Evolutionary conservation across 1,140 invertebrate genomes (phyloP), one percentile per base, ranked within the genome.

Genomic region (Papilio helenus): DNA sequence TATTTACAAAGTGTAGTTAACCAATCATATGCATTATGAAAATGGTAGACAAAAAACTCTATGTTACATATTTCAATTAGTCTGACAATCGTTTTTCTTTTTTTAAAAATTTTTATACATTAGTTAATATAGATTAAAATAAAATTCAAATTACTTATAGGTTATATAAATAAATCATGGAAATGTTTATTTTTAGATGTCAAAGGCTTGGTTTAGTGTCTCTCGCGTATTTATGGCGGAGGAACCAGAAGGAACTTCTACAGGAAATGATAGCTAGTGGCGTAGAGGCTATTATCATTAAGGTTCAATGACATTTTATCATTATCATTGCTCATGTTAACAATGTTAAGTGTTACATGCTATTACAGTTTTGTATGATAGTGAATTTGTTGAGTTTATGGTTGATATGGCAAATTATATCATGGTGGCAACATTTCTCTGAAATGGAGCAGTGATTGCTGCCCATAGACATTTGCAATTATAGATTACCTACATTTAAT

Each of bases 261-360:
- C 96, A 98, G 94, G 99, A 99, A 95, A 99, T 99, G 99, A 98
- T 99, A 90, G 96, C 97, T 85, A 98, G 97, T 94, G 97, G 97
- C 85, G 96, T 99, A 81, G 96, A 99, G 91, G 99, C 99, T 61
- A 97, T 99, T 84, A 95, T 99, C 42, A 99, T 99, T 76, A 99
- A 99, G 97, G 94, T 95, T 82, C 73, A 72, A 81, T 79, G 72
- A 80, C 79, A 73, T 72, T 61, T 73, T 82, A 61, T 72, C 42
- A 68, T 76, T 55, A 76, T 76, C 29, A 39, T 76, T 34, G 49
- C 49, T 76, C 23, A 49, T 74, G 42, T 26, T 51, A 73, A 73
- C 44, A 72, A 39, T 39, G 34, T 39, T 39, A 39, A 7, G 34
- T 34, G 14, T 51, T 55, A 18, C 51, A 55, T 55, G 51, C n/a